Evolutionary conservation across 1,140 invertebrate genomes (phyloP), one percentile per base, ranked within the genome.

Genomic region (Bombus sibiricus): DNA sequence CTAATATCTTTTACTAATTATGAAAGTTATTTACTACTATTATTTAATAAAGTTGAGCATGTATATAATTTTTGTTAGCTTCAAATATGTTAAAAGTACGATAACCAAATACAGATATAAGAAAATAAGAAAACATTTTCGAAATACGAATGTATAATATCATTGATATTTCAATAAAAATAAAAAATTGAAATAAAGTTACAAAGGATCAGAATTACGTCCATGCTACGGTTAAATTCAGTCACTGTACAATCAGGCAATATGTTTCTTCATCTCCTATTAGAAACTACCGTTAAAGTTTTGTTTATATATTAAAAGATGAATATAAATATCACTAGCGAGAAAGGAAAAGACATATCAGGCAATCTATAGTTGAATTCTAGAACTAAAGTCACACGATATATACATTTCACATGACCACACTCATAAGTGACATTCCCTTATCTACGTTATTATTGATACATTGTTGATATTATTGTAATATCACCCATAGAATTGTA

Each of bases 161-260:
- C 0, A 32, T 66, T 22, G 47, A 53, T n/a, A 53, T 53, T 66
- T 32, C 1, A 34, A 18, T 34, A 37, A 25, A 68, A 37, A 10
- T 37, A 10, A 25, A 37, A 68, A 8, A 18, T 0, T 2, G 0
- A 37, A 10, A 25, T 12, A 10, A 22, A 9, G 8, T 25, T 25
- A 37, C 57, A 72, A 57, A 89, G 91, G 92, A 92, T 92, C 92
- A 89, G 92, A 89, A 92, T 92, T 92, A 92, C 92, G 89, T 92
- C 91, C 77, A 0, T 13, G 71, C 53, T 2, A 57, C 15, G 62
- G 43, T 18, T 59, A 64, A 39, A 82, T 87, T 81, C 79, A 84
- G 41, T 86, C 90, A 92, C 43, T n/a, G 37, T 41, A 57, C 2
- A 64, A 71, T 92, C 76, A 59, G 79, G 43, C 1, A 15, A 73